Percentiles rank a stretch among this genome's conserved stretches.
These are phyloP conservation scores for Aulostomus chinensis DNA, from an alignment of 2,797 vertebrate species.

Conservation along the genomic window DNA sequence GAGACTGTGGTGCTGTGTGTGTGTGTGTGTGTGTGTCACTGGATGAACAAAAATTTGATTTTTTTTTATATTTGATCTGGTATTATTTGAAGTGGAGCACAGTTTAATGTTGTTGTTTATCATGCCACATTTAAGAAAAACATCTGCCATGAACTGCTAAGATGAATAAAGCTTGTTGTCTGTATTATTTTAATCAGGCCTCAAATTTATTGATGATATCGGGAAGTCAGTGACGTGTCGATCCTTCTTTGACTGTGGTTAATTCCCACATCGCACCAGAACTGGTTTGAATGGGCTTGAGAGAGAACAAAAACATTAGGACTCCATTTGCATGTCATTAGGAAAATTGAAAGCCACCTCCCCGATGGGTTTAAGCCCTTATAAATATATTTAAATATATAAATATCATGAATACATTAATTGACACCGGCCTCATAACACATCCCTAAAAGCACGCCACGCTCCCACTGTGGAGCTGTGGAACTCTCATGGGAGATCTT, in stretches of 20 bases:
- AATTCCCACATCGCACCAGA: constrained; percentile 49
- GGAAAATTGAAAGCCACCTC: constrained; percentile 65
- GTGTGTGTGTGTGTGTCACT: background rate
- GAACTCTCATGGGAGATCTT: constrained; percentile 51
- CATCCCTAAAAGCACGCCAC: constrained; percentile 56
- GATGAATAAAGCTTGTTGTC: too few relatives aligned
- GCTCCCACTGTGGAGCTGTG: too few relatives aligned
- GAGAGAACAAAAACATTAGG: constrained; percentile 77
- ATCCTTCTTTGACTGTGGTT: too few relatives aligned
- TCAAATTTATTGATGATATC: too few relatives aligned
- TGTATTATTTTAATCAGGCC: too few relatives aligned
- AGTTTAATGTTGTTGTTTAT: too few relatives aligned
- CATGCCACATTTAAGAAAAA: too few relatives aligned
- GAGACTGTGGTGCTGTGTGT: constrained; percentile 15
- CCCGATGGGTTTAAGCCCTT: constrained; percentile 78
- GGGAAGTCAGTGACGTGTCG: too few relatives aligned
- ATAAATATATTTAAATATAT: constrained; percentile 88
- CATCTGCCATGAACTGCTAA: too few relatives aligned
- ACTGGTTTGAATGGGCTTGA: constrained; percentile 65
- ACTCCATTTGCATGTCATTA: constrained; percentile 84
- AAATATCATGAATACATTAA: constrained; percentile 85
- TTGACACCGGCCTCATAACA: constrained; percentile 65
- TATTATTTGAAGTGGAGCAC: too few relatives aligned
- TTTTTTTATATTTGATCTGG: too few relatives aligned
- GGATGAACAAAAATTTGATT: too few relatives aligned